Evolutionary conservation across 2,113 vertebrate genomes (phyloP), one percentile per base, ranked within the genome.

Genomic region (Otolemur garnettii): DNA sequence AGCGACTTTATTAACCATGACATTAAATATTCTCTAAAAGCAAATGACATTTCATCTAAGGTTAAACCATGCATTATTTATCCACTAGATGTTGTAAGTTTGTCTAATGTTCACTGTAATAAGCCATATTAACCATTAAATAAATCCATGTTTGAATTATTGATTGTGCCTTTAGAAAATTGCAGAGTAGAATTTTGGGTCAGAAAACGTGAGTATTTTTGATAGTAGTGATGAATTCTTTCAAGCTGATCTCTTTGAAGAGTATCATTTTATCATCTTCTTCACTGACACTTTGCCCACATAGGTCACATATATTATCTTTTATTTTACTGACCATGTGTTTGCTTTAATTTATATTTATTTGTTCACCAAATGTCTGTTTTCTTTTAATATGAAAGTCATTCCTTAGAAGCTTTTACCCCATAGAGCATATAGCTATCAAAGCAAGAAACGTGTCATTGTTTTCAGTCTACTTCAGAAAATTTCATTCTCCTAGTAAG

Each of bases 401-500:
- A 4, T 35, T 87, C 83, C 60, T 22, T 66, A n/a, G 42, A 94
- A 92, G 4, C 3, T 75, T 66, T 89, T 71, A 64, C n/a, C 59
- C 74, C 19, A 24, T 30, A 88, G 35, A 93, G 2, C 10, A 21
- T 66, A 53, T 77, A 81, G 78, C 12, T 66, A 9, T 80, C 87
- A 69, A 69, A 6, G 24, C 50, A 93, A 78, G 62, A 66, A 94
- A 14, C 13, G 2, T 33, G 4, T 55, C 60, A 81, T 30, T 66
- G 26, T 50, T 55, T 78, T 80, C 38, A 69, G 3, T 57, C 7
- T 60, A 10, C 53, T 71, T 81, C 17, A 60, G 38, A 78, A 85
- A 95, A 87, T 53, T 81, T 55, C 60, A 66, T 90, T 90, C 55
- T 78, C 35, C 26, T 69, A 50, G 64, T 42, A 97, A 77, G 24